Evolutionary conservation across 1,140 invertebrate genomes (phyloP).

Genomic region (Drosophila persimilis): DNA sequence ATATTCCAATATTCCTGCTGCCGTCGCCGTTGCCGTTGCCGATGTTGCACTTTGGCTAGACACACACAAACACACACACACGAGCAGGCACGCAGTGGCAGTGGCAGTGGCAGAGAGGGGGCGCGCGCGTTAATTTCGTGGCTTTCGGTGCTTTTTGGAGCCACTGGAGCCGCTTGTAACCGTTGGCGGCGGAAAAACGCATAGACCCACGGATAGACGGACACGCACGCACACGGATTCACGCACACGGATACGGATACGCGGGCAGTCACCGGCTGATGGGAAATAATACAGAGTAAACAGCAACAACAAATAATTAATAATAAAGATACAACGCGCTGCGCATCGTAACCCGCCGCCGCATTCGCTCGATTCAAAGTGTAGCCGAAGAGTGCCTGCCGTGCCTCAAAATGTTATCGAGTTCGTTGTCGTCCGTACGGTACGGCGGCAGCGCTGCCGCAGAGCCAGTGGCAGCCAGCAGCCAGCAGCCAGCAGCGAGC

Average conservation of each 20-base stretch:
- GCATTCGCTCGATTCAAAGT: constrained; percentile 83
- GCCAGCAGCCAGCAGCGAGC: constrained; percentile 43
- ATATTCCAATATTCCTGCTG: constrained; percentile 40
- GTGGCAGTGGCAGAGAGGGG: no score
- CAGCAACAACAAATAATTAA: constrained; percentile 81
- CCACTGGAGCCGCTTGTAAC: background rate
- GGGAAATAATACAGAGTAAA: constrained; percentile 65
- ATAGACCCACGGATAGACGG: constrained; percentile 38
- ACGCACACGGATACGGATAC: constrained; percentile 22
- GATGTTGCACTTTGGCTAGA: constrained; percentile 13
- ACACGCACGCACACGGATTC: constrained; percentile 35
- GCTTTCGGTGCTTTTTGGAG: background rate
- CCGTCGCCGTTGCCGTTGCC: constrained; percentile 7
- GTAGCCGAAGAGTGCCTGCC: constrained; percentile 83
- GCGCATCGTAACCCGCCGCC: constrained; percentile 82
- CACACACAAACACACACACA: constrained; percentile 34
- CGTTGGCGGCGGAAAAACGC: constrained; percentile 25
- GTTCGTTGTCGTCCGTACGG: constrained; percentile 74
- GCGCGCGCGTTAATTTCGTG: constrained; percentile 14
- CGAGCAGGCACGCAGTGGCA: background rate
- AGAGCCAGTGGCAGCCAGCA: constrained; percentile 14
- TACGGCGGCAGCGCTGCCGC: constrained; percentile 33
- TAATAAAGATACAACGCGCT: constrained; percentile 82
- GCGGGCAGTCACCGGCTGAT: constrained; percentile 16
- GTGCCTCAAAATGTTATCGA: constrained; percentile 83